A percentile compares a stretch with the other conserved stretches of the same genome.
Evolutionary conservation across 2,888 invertebrate species (phyloP).

Genomic region (Melipona beecheii): DNA sequence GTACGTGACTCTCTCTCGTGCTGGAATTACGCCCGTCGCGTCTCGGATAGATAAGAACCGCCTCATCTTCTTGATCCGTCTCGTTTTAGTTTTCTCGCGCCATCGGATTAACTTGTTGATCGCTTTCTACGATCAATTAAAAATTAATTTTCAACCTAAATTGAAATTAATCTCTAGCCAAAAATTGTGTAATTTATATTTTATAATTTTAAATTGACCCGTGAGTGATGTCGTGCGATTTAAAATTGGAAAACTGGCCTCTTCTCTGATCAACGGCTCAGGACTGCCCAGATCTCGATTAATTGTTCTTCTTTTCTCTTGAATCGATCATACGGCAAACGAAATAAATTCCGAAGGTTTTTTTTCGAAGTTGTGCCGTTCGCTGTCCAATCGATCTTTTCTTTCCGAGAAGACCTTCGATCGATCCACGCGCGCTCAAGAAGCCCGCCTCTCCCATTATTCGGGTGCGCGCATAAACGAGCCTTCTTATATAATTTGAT

Average conservation of each 20-base stretch:
- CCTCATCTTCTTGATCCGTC: conserved; percentile 66
- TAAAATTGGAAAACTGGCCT: too few species aligned
- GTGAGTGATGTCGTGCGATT: too few species aligned
- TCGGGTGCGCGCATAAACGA: conserved; percentile 27
- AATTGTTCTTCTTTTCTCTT: neutral
- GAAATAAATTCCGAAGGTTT: neutral
- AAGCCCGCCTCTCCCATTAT: conserved; percentile 11
- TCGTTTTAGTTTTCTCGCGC: conserved; percentile 6
- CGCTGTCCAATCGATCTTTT: neutral
- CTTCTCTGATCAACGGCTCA: neutral
- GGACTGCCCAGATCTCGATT: neutral
- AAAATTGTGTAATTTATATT: too few species aligned
- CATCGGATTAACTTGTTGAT: neutral
- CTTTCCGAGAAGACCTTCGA: conserved; percentile 45
- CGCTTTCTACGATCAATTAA: neutral
- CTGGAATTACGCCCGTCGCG: conserved; percentile 56
- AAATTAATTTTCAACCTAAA: neutral
- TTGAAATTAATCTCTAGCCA: too few species aligned
- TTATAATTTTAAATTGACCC: too few species aligned
- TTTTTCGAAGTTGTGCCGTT: neutral
- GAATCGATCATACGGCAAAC: neutral
- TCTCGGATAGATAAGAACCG: conserved; percentile 67
- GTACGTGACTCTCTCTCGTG: conserved; percentile 61
- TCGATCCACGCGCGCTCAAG: conserved; percentile 24
- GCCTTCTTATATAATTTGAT: conserved; percentile 16